Evolutionary conservation across 2,888 invertebrate genomes (phyloP), one percentile per base, ranked within the genome.

Genomic region (Tuta absoluta): DNA sequence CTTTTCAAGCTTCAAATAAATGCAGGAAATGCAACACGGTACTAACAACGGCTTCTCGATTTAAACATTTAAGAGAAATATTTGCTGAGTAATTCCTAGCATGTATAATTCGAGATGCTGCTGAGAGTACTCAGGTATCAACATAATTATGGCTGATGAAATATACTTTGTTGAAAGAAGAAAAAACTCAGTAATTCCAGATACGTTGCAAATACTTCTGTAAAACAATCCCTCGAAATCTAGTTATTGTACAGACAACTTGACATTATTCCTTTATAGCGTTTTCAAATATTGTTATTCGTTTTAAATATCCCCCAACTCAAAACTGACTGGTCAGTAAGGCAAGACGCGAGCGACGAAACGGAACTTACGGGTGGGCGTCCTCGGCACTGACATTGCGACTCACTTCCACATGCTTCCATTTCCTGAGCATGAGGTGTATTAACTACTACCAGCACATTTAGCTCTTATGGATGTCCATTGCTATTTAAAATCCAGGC

Each of bases 351-450:
- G 17, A 33, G n/a, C 56, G 17, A 33, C 24, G 56, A 33, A 56
- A 14, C 56, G 33, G 79, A 78, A 75, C 77, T 71, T 75, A 75
- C 75, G 68, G 65, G 76, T 14, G 81, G 74, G 88, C 83, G 83
- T 33, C 63, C 49, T 62, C 73, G 85, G 74, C 87, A 85, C 83
- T 88, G 89, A 87, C 88, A 87, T 89, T 89, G 87, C 75, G 71
- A 72, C 87, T 66, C 65, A 82, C 84, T 89, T 88, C 88, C 89
- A 85, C 77, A 53, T 66, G 81, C 84, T 88, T 87, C 88, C 19
- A 24, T 33, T 71, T 75, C 71, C 71, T 71, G 71, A 75, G 12
- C 38, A 37, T 56, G 23, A 56, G 12, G 10, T n/a, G 11, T 14
- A 23, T 56, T 1, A 49, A 7, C 7, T 14, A 23, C 28, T 1